phyloP scores from a whole-genome alignment of 2,113 vertebrate genomes.

The Porphyrio hochstetteri region DNA sequence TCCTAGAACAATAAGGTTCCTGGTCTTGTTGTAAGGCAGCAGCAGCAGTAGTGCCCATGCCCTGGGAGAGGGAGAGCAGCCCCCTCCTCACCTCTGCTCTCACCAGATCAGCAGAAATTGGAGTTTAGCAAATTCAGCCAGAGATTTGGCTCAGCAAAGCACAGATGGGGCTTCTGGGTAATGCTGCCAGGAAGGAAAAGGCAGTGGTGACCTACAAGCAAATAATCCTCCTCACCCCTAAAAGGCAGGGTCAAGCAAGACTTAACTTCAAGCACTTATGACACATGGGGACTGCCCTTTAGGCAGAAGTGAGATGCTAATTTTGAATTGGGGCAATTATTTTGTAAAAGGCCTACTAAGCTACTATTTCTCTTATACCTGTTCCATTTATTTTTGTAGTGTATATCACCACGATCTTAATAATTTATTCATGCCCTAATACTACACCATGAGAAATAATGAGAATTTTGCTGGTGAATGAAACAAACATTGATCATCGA shows the following conservation, averaged over 20 bases:
- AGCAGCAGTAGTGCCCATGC: rapidly evolving
- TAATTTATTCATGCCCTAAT: neutral
- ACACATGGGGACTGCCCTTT: neutral
- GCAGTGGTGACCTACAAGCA: neutral
- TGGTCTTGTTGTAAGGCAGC: too few relatives aligned
- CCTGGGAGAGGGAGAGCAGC: neutral
- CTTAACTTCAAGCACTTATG: neutral
- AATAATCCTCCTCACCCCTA: neutral
- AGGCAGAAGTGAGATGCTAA: neutral
- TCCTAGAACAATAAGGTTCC: neutral
- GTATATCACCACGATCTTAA: neutral
- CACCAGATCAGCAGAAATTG: neutral
- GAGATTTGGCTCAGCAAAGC: neutral
- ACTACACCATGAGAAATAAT: neutral
- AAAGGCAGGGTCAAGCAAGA: neutral
- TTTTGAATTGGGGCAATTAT: neutral
- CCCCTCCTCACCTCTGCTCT: neutral
- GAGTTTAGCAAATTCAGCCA: neutral
- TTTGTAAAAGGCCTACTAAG: neutral
- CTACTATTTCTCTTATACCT: neutral
- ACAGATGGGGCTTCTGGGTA: neutral
- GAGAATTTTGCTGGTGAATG: neutral
- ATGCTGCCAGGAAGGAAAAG: neutral
- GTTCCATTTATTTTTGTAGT: rapidly evolving
- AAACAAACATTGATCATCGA: neutral